Evolutionary conservation across 2,797 vertebrate species (phyloP), one percentile per base, ranked within the genome.

Genomic region (Chaetophractus vellerosus): DNA sequence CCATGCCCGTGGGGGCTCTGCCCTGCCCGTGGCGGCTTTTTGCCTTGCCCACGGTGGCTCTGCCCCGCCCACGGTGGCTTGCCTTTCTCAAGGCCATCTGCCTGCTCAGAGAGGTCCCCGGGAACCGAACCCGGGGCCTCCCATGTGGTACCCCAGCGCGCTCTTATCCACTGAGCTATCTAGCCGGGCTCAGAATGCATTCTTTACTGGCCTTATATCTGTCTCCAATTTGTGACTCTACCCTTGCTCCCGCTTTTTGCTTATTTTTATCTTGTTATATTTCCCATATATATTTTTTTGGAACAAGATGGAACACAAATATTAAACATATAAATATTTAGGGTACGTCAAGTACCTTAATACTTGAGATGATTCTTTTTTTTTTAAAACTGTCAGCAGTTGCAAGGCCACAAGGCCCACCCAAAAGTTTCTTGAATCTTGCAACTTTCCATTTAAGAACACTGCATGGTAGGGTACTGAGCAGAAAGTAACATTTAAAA

Each of bases 361-460:
- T n/a, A 55, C 26, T 83, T 75, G 45, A 74, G 72, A 64, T 48
- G 45, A 74, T 59, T 61, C 80, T 81, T 45, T 45, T 55, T 55
- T 4, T 21, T 21, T 21, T 79, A 28, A 28, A 81, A 55, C 19
- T 3, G 31, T 55, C 64, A 61, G 3, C 9, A 78, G 38, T 45
- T 81, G 38, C 11, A 79, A 87, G 21, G 63, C 26, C 69, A 83
- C 19, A 15, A 91, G 28, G 76, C 76, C 14, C 23, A 41, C 79
- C n/a, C n/a, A 94, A 91, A 75, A 36, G 3, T n/a, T 79, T 68
- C 79, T 71, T 80, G 23, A 85, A 75, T 69, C 90, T 78, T 64
- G 45, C 23, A 92, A 71, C 33, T 50, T 76, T 57, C 69, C 45
- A 78, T 31, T 78, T 88, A 81, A 68, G 63, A 80, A 82, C 23